Percentiles rank a stretch among this genome's conserved stretches.
These are phyloP conservation scores for Margarornis squamiger DNA, from an alignment of 2,797 vertebrate genomes.

Conservation along the genomic window DNA sequence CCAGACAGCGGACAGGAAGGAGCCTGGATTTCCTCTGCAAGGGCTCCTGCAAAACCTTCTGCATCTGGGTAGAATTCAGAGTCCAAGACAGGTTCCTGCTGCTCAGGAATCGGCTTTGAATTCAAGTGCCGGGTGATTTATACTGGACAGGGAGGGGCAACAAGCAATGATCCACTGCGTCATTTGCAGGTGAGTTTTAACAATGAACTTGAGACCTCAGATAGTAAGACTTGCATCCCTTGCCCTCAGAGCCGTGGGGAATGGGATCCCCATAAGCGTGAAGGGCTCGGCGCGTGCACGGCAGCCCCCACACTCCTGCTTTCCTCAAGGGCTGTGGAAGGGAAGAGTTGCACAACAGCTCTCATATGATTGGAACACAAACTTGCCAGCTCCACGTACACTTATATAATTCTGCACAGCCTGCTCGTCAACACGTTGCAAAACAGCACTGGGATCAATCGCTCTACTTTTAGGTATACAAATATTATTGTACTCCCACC, in stretches of 20 bases:
- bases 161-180: neutral
- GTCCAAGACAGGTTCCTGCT: neutral
- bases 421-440: conserved; percentile 14
- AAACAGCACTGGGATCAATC: conserved; percentile 34
- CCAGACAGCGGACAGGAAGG: fast-evolving
- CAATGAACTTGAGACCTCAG: neutral
- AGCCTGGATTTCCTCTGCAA: neutral
- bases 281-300: fast-evolving
- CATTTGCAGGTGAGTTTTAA: neutral
- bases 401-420: conserved; percentile 13
- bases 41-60: neutral
- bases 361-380: conserved; percentile 21
- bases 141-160: neutral
- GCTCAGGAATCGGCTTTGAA: neutral
- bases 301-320: neutral
- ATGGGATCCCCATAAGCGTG: neutral
- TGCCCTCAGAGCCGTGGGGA: neutral
- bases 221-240: neutral
- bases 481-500: neutral
- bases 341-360: conserved; percentile 18
- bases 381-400: neutral
- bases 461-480: conserved; percentile 28
- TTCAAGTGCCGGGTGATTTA: fast-evolving
- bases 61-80: neutral
- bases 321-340: neutral